Base-by-base conservation (phyloP, 2,113 vertebrate genomes). In the Corvus moneduloides region DNA sequence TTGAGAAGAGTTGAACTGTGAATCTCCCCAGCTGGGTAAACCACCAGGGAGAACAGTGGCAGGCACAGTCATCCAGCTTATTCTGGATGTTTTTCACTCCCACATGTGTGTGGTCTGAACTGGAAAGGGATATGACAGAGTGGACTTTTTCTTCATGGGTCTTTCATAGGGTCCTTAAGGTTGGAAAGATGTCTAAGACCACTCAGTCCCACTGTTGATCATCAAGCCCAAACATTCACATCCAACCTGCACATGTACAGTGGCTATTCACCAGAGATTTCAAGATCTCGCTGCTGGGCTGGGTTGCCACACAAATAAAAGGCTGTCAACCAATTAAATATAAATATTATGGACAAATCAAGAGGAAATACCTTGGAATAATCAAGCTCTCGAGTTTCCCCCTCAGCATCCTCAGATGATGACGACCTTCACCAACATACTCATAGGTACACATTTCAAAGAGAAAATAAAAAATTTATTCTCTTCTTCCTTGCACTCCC, bases 241-340 rank as follows among this genome's bases (percentile, higher is more conserved):
- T 30, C 23, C 15, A 41, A 5, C 30, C 23, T 52, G 8, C 8
- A 16, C 0, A 0, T 52, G 11, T 28, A 13, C 3, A 23, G 14
- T 4, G 27, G 30, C 14, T 32, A 8, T 69, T 74, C 44, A 46
- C 16, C 37, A 55, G 39, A 80, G 16, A 6, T 59, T 87, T 63
- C 67, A 63, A n/a, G 23, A 56, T 52, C 16, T 63, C 18, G 1
- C 21, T 66, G 19, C 35, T 24, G 35, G 26, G 8, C 39, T 64
- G 35, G 6, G 9, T 30, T 64, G 20, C 33, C 14, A 64, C 43
- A 39, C 5, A 66, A 35, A 51, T 24, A 35, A 39, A 64, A 71
- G 24, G 16, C n/a, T 58, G 12, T 18, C 61, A 88, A 67, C 2
- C 1, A 37, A 22, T 33, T 78, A 78, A 78, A 81, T 67, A 30